Percentiles rank a stretch among this genome's conserved stretches.
phyloP scores from a whole-genome alignment of 2,888 invertebrate species.

The Philopedon plagiatum region DNA sequence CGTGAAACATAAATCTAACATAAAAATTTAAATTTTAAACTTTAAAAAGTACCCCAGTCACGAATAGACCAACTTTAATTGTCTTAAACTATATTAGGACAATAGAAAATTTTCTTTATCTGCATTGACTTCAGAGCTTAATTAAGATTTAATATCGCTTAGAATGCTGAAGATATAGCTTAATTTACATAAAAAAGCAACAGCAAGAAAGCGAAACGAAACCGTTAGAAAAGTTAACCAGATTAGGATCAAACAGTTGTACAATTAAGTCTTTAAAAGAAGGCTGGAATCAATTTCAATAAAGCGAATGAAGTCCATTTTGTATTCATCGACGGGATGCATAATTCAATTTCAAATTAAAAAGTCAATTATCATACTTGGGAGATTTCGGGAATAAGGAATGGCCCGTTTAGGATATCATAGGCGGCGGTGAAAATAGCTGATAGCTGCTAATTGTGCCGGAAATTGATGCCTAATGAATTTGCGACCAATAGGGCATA shows the following conservation, averaged over 20 bases:
- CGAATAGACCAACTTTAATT: conserved; percentile 27
- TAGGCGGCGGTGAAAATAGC: background rate
- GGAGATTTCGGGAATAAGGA: conserved; percentile 31
- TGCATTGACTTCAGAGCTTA: conserved; percentile 41
- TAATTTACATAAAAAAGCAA: conserved; percentile 59
- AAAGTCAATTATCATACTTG: conserved; percentile 59
- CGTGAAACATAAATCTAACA: background rate
- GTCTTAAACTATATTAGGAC: conserved; percentile 34
- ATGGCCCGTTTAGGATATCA: background rate
- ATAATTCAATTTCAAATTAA: conserved; percentile 58
- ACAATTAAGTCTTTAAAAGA: conserved; percentile 64
- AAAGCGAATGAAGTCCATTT: conserved; percentile 51
- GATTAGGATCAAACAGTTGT: conserved; percentile 67
- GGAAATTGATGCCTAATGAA: too few relatives aligned
- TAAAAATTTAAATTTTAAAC: conserved; percentile 3
- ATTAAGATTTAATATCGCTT: conserved; percentile 58
- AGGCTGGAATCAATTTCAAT: conserved; percentile 60
- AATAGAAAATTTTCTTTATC: conserved; percentile 43
- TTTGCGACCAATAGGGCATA: too few relatives aligned
- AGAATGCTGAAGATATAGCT: conserved; percentile 61
- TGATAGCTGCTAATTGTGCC: too few relatives aligned
- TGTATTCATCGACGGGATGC: conserved; percentile 53
- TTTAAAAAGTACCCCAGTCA: conserved; percentile 12
- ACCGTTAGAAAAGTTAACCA: conserved; percentile 64
- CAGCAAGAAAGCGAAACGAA: conserved; percentile 58